phyloP scores from a whole-genome alignment of 1,140 invertebrate genomes.

The Neelides sp. region DNA sequence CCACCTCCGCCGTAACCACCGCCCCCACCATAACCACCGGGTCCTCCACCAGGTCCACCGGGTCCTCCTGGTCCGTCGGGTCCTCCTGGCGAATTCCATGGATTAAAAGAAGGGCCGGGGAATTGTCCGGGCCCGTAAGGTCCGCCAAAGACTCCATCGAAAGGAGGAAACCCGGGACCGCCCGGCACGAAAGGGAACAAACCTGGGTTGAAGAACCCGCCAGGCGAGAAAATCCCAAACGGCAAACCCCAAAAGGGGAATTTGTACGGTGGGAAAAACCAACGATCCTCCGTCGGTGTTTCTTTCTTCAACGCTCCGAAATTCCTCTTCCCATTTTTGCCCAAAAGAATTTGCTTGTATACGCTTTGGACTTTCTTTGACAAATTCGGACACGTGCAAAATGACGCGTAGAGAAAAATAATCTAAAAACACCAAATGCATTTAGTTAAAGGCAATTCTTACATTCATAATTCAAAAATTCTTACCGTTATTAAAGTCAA shows the following conservation, averaged over 20 bases:
- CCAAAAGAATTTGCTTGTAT: too few relatives aligned
- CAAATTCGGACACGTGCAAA: too few relatives aligned
- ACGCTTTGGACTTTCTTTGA: too few relatives aligned
- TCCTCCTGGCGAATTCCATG: slow-evolving; percentile 9
- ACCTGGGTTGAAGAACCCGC: slow-evolving; percentile 29
- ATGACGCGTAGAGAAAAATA: too few relatives aligned
- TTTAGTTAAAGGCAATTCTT: too few relatives aligned
- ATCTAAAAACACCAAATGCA: too few relatives aligned
- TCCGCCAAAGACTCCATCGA: slow-evolving; percentile 29
- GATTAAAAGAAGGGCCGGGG: slow-evolving; percentile 19
- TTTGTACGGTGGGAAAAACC: slow-evolving; percentile 28
- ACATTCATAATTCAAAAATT: too few relatives aligned
- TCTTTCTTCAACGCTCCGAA: too few relatives aligned
- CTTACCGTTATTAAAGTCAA: too few relatives aligned
- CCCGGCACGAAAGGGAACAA: slow-evolving; percentile 30
- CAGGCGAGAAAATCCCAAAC: slow-evolving; percentile 26
- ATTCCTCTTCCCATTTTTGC: too few relatives aligned
- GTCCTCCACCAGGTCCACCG: not conserved
- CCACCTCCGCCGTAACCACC: too few relatives aligned
- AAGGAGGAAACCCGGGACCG: slow-evolving; percentile 20
- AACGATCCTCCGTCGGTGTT: slow-evolving; percentile 21
- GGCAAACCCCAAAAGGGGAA: slow-evolving; percentile 31
- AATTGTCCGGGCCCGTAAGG: slow-evolving; percentile 28
- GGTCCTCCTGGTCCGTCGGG: not conserved
- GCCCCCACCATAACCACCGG: too few relatives aligned